Evolutionary conservation across 2,113 vertebrate genomes (phyloP), one percentile per base, ranked within the genome.

Genomic region (Perca fluviatilis): DNA sequence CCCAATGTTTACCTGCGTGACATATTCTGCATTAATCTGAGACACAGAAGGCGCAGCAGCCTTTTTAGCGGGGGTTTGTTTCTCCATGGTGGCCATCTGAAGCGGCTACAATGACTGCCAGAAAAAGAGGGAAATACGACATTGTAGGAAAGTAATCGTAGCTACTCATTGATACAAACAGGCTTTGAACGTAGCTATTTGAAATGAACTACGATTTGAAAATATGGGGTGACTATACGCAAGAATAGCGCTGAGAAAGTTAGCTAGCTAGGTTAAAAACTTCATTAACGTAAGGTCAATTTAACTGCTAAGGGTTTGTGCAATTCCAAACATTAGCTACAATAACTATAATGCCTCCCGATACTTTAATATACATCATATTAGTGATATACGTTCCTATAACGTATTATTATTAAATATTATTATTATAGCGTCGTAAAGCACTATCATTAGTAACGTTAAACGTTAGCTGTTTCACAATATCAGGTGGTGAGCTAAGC

Each of bases 11-110:
- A 98, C 98, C 98, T 99, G 98, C 4, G 98, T 99, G 68, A 99
- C 97, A 91, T 97, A 97, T 94, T 99, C 98, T 0, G 98, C 98
- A 78, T 99, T 99, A 73, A 99, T 99, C 94, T 99, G 98, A 5
- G 97, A 96, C 80, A 99, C 97, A 13, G 98, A 99, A 0, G 98
- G 98, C n/a, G 98, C 97, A 60, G 97, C 95, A 46, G 96, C 94
- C 83, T 99, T 99, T 86, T 98, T 97, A 62, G 96, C 95, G 23
- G 96, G 96, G 9, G 93, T 94, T 46, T 95, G 91, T 77, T 95
- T 95, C 89, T 96, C 94, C 89, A 89, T 93, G 47, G 92, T 93
- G 67, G 84, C 71, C 85, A 74, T 89, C 63, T 67, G 19, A 11
- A 72, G 33, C 58, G 50, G 60, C 47, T 79, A 47, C 23, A 71